Evolutionary conservation across 2,888 invertebrate genomes (phyloP).

Genomic region (Drosophila borealis): DNA sequence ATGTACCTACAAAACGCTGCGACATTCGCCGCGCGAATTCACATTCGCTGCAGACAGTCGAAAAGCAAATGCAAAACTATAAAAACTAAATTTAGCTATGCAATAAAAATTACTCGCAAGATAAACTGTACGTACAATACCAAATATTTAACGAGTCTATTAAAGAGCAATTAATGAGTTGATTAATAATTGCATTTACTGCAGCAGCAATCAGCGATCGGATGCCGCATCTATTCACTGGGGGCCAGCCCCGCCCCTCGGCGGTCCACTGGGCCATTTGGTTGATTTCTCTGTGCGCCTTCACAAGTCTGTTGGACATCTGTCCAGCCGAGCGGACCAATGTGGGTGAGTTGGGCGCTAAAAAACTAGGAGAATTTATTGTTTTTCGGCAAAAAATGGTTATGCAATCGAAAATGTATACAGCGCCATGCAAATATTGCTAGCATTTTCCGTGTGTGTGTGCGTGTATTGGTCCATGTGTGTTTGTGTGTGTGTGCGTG

Average conservation of each 20-base stretch:
- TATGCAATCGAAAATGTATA: conserved; percentile 48
- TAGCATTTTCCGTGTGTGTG: conserved; percentile 9
- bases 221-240: conserved; percentile 17
- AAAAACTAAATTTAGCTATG: conserved; percentile 44
- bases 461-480: conserved; percentile 9
- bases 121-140: conserved; percentile 28
- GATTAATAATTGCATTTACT: conserved; percentile 35
- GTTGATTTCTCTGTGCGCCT: conserved; percentile 44
- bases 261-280: conserved; percentile 18
- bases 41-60: too few relatives aligned
- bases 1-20: too few relatives aligned
- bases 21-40: not conserved
- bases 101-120: conserved; percentile 24
- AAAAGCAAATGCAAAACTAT: too few relatives aligned
- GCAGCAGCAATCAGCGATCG: conserved; percentile 6
- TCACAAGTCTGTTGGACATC: conserved; percentile 22
- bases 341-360: conserved; percentile 59
- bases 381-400: conserved; percentile 23
- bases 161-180: conserved; percentile 7
- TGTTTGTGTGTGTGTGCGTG: conserved; percentile 9
- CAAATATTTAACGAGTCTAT: conserved; percentile 29
- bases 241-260: not conserved
- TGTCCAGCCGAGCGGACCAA: conserved; percentile 64
- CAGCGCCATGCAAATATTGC: conserved; percentile 36
- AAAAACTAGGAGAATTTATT: conserved; percentile 1